Base-by-base conservation (phyloP, 1,140 invertebrate species). In the Bactericera cockerelli region DNA sequence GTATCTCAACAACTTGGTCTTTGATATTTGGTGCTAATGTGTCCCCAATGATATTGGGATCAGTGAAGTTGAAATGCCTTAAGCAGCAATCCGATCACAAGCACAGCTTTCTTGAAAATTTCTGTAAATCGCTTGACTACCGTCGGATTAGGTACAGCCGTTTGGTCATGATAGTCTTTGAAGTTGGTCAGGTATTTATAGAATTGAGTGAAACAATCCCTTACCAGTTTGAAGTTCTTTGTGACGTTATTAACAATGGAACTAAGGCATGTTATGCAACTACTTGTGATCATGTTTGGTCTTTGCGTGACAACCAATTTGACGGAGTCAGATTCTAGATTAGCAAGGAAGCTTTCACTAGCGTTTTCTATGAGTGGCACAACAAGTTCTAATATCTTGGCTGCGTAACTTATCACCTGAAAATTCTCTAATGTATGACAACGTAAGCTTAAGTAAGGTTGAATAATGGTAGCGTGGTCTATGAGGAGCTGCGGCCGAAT, bases 361-460 rank as follows among this genome's bases (percentile, higher is more conserved):
- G 97, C 95, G 75, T 99, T 94, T 70, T 97, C 92, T 80, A 99
- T 93, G 21, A 99, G 71, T 0, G 97, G 97, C 13, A 99, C 92
- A n/a, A 98, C 93, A 53, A 94, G 73, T 71, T 96, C 93, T 54
- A 98, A 70, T 26, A 93, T 97, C 63, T 82, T 79, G 2, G 87
- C 87, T n/a, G 91, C 88, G 67, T 82, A 84, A 65, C 82, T 84
- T 63, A 91, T 84, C 63, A 91, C 83, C 64, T 85, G 79, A 67
- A 86, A 82, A 67, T 92, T 89, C 26, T 82, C 82, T 64, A 82
- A 78, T 21, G 83, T 89, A 75, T 75, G 80, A 68, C 89, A 94
- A 71, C 90, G 93, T 63, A 97, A 81, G 72, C 91, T 92, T 31
- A 99, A 76, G 75, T 99, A 99, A 22, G 95, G 94, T 69, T 98